Evolutionary conservation across 2,113 vertebrate genomes (phyloP).

Genomic region (Erythrocercus mccallii): DNA sequence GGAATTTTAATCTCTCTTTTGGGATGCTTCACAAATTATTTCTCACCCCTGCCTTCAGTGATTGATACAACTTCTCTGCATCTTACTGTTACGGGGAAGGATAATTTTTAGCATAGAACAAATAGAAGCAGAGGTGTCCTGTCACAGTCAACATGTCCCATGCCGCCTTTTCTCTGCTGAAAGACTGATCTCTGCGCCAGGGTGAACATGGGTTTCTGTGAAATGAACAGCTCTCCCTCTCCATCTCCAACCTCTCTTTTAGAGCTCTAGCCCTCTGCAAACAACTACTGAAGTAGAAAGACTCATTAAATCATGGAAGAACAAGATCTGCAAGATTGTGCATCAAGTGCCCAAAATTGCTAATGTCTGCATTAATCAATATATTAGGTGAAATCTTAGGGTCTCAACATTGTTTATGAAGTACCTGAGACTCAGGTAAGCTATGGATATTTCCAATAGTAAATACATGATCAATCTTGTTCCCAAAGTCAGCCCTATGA

Average conservation of each 20-base stretch:
- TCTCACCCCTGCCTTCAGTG: not conserved
- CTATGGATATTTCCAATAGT: not conserved
- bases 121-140: not conserved
- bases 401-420: not conserved
- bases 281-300: not conserved
- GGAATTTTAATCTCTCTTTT: not conserved
- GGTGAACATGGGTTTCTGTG: not conserved
- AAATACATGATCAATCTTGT: not conserved
- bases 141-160: not conserved
- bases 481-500: not conserved
- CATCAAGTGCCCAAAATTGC: not conserved
- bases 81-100: not conserved
- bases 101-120: not conserved
- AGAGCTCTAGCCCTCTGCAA: not conserved
- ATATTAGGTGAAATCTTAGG: not conserved
- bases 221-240: not conserved
- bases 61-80: not conserved
- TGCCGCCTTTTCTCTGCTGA: not conserved
- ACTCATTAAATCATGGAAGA: not conserved
- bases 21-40: not conserved
- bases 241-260: not conserved
- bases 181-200: not conserved
- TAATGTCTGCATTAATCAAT: not conserved
- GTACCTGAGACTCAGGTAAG: not conserved
- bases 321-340: not conserved